Evolutionary conservation across 2,888 invertebrate species (phyloP).

Genomic region (Nemoura dubitans): DNA sequence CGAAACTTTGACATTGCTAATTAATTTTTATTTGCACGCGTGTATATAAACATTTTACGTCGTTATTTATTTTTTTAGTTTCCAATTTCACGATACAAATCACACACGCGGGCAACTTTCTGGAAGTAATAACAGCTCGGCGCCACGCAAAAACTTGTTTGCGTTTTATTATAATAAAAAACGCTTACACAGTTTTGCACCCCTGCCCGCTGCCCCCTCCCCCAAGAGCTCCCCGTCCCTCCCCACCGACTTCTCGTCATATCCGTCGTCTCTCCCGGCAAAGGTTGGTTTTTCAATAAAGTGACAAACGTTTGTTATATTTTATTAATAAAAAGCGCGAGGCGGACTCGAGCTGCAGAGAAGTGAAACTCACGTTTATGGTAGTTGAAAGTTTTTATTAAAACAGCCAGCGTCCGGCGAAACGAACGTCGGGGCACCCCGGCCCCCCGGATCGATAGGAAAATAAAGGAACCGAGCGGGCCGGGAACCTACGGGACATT

Average conservation of each 20-base stretch:
- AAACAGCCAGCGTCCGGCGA: constrained; percentile 36
- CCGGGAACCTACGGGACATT: constrained; percentile 26
- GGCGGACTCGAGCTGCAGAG: constrained; percentile 18
- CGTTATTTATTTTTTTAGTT: constrained; percentile 18
- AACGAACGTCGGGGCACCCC: neutral
- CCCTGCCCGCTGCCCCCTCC: neutral
- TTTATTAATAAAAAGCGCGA: constrained; percentile 41
- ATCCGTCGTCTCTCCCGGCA: constrained; percentile 24
- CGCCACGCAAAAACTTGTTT: constrained; percentile 25
- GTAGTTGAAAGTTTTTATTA: constrained; percentile 43
- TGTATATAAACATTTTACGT: neutral
- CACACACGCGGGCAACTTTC: neutral
- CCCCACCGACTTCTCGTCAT: constrained; percentile 3
- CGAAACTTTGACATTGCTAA: neutral
- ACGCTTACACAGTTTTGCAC: constrained; percentile 19
- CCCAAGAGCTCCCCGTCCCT: neutral
- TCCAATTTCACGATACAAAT: constrained; percentile 1
- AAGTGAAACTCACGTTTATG: constrained; percentile 40
- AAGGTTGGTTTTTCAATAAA: constrained; percentile 40
- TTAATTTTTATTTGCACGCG: constrained; percentile 12
- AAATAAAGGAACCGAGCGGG: constrained; percentile 35
- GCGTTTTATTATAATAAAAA: constrained; percentile 35
- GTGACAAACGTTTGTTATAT: constrained; percentile 43
- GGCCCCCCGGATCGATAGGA: constrained; percentile 23
- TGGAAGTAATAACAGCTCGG: constrained; percentile 12